Percentiles rank a stretch among this genome's conserved stretches.
Conservation (phyloP, 2,113 vertebrate species). For the Odontesthes bonariensis region DNA sequence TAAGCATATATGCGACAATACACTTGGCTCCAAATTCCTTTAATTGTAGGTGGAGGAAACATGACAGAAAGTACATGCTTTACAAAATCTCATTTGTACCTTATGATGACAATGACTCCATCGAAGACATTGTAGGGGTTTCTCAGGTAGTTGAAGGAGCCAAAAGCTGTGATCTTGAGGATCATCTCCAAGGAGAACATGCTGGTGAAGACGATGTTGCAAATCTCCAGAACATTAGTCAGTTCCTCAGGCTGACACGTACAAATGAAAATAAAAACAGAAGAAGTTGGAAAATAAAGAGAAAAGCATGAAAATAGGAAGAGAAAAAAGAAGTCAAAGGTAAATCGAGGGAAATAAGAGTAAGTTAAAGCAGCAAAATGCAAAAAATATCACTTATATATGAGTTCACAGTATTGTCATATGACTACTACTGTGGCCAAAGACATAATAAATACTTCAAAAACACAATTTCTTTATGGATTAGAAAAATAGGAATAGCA, state of each 20-base stretch:
- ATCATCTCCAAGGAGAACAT: conserved; percentile 99
- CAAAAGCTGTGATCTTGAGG: conserved; percentile 94
- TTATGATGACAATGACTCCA: conserved; percentile 97
- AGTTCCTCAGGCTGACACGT: conserved; percentile 91
- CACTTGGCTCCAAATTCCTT: no score
- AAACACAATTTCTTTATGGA: no score
- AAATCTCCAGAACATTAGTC: conserved; percentile 97
- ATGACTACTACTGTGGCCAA: no score
- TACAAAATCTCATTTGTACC: conserved; percentile 60
- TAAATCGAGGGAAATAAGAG: not conserved
- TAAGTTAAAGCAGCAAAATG: not conserved
- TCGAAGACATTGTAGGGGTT: conserved; percentile 98
- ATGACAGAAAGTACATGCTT: not conserved
- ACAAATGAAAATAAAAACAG: not conserved
- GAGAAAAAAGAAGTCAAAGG: not conserved
- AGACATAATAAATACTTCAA: no score
- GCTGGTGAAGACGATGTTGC: conserved; percentile 98
- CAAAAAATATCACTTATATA: not conserved
- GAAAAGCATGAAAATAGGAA: not conserved
- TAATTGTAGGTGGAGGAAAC: not conserved
- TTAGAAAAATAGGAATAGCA: no score
- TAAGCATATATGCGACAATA: no score
- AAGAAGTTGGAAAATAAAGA: not conserved
- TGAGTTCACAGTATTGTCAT: no score
- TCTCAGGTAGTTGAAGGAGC: conserved; percentile 93